Conservation (phyloP, 2,113 vertebrate species). For the Nesogale talazaci region DNA sequence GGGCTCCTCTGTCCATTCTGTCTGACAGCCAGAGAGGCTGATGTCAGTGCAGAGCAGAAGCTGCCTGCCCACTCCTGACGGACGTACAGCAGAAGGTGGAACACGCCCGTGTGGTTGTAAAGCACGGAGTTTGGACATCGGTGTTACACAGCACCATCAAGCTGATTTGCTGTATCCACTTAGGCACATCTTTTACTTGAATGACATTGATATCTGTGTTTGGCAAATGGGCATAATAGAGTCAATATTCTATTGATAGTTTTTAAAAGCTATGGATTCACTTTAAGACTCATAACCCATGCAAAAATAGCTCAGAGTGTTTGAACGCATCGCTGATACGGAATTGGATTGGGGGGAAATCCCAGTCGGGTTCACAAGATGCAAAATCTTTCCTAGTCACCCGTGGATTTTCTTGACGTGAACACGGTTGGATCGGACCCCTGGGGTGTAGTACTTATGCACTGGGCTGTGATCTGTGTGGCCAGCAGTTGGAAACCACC, state of each 20-base stretch:
- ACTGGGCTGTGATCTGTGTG: too few relatives aligned
- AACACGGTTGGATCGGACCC: too few relatives aligned
- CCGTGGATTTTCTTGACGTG: background rate
- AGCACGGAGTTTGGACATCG: background rate
- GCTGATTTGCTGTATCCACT: too few relatives aligned
- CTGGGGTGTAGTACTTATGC: too few relatives aligned
- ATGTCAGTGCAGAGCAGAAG: background rate
- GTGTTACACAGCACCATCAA: fast-evolving
- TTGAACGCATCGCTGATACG: background rate
- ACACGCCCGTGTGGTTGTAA: fast-evolving
- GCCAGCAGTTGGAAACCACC: too few relatives aligned
- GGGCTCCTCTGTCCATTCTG: background rate
- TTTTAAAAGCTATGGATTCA: background rate
- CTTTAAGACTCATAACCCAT: background rate
- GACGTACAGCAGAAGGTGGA: background rate
- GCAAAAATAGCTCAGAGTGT: background rate
- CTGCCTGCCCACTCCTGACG: fast-evolving
- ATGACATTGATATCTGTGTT: background rate
- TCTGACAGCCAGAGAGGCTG: background rate
- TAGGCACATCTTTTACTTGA: background rate
- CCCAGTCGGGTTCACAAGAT: background rate
- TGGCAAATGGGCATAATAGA: background rate
- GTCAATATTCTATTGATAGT: background rate
- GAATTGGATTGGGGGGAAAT: background rate
- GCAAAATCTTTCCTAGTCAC: background rate